Conservation (phyloP, 2,113 vertebrate species). For the Cyprinodon brontotheroides region DNA sequence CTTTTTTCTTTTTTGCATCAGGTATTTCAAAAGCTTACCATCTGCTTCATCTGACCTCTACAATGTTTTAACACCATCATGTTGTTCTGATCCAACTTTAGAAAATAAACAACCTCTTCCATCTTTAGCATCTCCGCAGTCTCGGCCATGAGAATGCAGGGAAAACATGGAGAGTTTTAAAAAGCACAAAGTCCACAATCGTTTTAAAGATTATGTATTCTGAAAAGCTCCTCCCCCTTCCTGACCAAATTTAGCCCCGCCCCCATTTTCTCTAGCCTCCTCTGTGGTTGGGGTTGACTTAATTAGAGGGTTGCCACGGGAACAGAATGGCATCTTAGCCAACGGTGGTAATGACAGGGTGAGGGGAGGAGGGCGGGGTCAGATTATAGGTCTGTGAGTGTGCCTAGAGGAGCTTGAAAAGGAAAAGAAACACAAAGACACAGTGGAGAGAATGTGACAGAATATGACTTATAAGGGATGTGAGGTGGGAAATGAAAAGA, state of each 20-base stretch:
- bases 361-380: conserved; percentile 78
- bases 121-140: conserved; percentile 54
- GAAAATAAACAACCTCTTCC: conserved; percentile 37
- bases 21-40: conserved; percentile 53
- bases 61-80: conserved; percentile 48
- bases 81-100: conserved; percentile 45
- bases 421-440: conserved; percentile 50
- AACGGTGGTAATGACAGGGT: conserved; percentile 81
- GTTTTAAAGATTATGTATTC: conserved; percentile 56
- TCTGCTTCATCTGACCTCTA: conserved; percentile 35
- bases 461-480: conserved; percentile 45
- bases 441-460: conserved; percentile 37
- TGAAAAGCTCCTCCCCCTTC: conserved; percentile 50
- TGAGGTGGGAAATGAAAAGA: conserved; percentile 11
- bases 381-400: conserved; percentile 78
- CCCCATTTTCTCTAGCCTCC: conserved; percentile 34
- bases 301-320: conserved; percentile 83
- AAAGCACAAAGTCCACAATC: conserved; percentile 65
- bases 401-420: conserved; percentile 64
- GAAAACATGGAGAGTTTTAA: conserved; percentile 61
- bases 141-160: conserved; percentile 50
- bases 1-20: conserved; percentile 1
- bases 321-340: conserved; percentile 75
- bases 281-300: conserved; percentile 67
- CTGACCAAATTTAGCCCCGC: conserved; percentile 58